Evolutionary conservation across 2,113 vertebrate species (phyloP).

Genomic region (Stegastes partitus): DNA sequence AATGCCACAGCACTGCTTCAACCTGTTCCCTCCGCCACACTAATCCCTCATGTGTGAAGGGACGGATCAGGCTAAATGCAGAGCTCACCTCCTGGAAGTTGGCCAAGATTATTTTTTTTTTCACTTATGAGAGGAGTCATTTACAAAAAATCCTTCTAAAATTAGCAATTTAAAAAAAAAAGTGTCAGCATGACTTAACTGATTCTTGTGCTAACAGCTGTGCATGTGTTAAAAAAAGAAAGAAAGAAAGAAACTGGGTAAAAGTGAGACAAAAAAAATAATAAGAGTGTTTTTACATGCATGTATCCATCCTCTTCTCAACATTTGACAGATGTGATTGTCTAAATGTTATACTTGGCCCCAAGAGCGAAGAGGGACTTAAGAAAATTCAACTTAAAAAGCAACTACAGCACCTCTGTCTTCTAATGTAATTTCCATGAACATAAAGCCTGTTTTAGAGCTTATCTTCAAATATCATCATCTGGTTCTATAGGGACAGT

Average conservation of each 20-base stretch:
- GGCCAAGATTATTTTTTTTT: conserved; percentile 38
- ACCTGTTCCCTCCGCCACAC: conserved; percentile 63
- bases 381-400: conserved; percentile 52
- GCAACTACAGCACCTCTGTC: conserved; percentile 51
- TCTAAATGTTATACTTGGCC: conserved; percentile 59
- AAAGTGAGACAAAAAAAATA: background rate
- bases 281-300: conserved; percentile 12
- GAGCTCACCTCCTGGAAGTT: conserved; percentile 50
- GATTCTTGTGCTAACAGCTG: background rate
- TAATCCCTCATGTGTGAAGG: conserved; percentile 64
- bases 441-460: conserved; percentile 60
- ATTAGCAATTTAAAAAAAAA: background rate
- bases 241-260: background rate
- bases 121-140: conserved; percentile 15
- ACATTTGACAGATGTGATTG: conserved; percentile 38
- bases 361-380: conserved; percentile 24
- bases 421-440: conserved; percentile 61
- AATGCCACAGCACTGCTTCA: conserved; percentile 66
- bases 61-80: conserved; percentile 55
- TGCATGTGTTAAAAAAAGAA: too few relatives aligned
- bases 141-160: conserved; percentile 2
- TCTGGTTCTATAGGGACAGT: conserved; percentile 58
- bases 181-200: background rate
- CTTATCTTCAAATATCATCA: conserved; percentile 76
- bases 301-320: background rate